phyloP scores from a whole-genome alignment of 2,888 invertebrate species.

The Tiliacea citrago region DNA sequence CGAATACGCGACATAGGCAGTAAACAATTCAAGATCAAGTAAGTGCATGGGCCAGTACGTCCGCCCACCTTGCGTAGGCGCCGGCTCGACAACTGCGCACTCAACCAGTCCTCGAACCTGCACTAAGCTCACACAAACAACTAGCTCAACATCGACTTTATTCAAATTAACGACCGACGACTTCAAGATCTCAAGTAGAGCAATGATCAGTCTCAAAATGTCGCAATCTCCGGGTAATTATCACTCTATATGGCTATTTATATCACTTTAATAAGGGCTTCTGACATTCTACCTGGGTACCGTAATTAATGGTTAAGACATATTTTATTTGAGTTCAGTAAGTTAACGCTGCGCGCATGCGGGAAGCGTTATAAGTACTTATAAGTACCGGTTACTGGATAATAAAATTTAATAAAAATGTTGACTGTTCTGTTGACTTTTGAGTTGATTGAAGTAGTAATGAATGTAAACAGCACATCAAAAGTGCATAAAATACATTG shows the following conservation, averaged over 20 bases:
- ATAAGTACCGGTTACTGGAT: constrained; percentile 52
- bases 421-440: constrained; percentile 41
- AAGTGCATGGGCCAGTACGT: constrained; percentile 63
- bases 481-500: neutral
- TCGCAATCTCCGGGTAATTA: constrained; percentile 64
- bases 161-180: constrained; percentile 75
- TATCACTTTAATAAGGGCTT: constrained; percentile 42
- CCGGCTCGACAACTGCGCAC: constrained; percentile 45
- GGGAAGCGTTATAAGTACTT: constrained; percentile 53
- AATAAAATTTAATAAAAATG: constrained; percentile 53
- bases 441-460: constrained; percentile 5
- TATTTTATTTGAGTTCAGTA: constrained; percentile 43
- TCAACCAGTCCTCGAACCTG: constrained; percentile 61
- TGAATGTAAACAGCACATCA: constrained; percentile 18
- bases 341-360: constrained; percentile 39
- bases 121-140: constrained; percentile 55
- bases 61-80: constrained; percentile 74
- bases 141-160: constrained; percentile 73
- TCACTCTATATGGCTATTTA: constrained; percentile 37
- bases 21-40: constrained; percentile 69
- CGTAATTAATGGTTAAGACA: constrained; percentile 46
- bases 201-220: constrained; percentile 62
- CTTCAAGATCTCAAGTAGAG: constrained; percentile 70
- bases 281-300: constrained; percentile 40
- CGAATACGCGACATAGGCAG: constrained; percentile 52